A percentile compares a stretch with the other conserved stretches of the same genome.
Evolutionary conservation across 2,888 invertebrate genomes (phyloP).

Genomic region (Trichacis sp.): DNA sequence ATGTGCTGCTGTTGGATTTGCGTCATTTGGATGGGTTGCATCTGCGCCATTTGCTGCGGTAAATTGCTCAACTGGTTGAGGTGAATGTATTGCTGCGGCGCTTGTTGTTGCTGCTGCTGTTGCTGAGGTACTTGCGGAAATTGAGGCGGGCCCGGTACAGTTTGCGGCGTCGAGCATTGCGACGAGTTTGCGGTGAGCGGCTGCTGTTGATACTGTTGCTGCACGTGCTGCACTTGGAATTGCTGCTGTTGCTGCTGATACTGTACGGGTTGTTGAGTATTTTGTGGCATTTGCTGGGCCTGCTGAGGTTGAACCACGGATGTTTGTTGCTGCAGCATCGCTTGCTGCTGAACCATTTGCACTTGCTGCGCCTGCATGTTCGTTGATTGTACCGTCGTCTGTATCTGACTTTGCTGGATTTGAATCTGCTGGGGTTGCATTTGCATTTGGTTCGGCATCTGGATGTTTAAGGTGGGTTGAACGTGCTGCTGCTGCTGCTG

Average conservation of each 20-base stretch:
- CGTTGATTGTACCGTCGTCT: constrained; percentile 64
- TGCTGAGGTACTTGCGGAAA: constrained; percentile 59
- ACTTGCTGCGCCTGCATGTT: constrained; percentile 68
- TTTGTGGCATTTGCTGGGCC: constrained; percentile 65
- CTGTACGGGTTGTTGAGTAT: constrained; percentile 70
- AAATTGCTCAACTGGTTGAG: constrained; percentile 72
- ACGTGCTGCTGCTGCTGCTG: constrained; percentile 48
- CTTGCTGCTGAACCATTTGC: constrained; percentile 61
- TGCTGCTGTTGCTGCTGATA: constrained; percentile 48
- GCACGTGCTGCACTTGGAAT: constrained; percentile 57
- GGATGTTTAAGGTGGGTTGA: constrained; percentile 37
- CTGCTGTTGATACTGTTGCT: constrained; percentile 61
- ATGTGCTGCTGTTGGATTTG: constrained; percentile 41
- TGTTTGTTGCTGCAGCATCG: constrained; percentile 67
- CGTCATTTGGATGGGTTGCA: constrained; percentile 68
- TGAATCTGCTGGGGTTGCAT: constrained; percentile 41
- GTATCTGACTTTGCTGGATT: constrained; percentile 63
- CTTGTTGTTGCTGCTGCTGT: constrained; percentile 72
- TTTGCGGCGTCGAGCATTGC: constrained; percentile 64
- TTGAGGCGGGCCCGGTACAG: constrained; percentile 63
- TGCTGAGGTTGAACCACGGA: constrained; percentile 61
- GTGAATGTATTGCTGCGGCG: constrained; percentile 70
- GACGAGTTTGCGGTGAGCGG: constrained; percentile 58
- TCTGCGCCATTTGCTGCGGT: constrained; percentile 70
- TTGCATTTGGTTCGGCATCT: constrained; percentile 31